Evolutionary conservation across 2,888 invertebrate genomes (phyloP), one percentile per base, ranked within the genome.

Genomic region (Lepidocyrtoides sp.): DNA sequence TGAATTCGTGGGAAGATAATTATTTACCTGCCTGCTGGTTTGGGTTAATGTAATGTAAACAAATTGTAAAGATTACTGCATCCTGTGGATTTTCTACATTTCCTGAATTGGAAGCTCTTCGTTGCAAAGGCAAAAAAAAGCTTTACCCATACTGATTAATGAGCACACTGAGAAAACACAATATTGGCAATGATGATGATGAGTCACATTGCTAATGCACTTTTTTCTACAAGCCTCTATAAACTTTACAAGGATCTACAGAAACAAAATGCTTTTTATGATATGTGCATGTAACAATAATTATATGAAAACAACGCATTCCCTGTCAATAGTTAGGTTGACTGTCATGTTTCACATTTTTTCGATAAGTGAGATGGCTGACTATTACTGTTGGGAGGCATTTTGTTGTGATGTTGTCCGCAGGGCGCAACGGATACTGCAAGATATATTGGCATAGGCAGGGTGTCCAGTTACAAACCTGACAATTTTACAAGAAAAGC

Each of bases 371-470:
- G 23, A 54, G 36, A 57, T 12, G 75, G 26, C n/a, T 60, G 60
- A 41, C 26, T 17, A 17, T 36, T 81, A 57, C 14, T 79, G 54
- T 63, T 60, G 63, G 23, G 57, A 81, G 36, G 57, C 32, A 75
- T 20, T 20, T 8, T 20, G 23, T 36, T 23, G 69, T 69, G 48
- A 75, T 23, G 2, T n/a, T n/a, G 23, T 75, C 72, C 72, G 82
- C 82, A 63, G 82, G 82, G 60, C 23, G 44, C 44, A 82, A 69
- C 69, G 66, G 69, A 66, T 69, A 84, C 83, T 14, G 48, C 69
- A 84, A 51, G 51, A 66, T 32, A 57, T 86, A 86, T 86, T 86
- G 86, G 72, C 75, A 60, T 75, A 86, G 86, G 86, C 77, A 51
- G 75, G 75, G 77, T 86, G 57, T 86, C 86, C 72, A 85, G 69